phyloP scores from a whole-genome alignment of 2,888 invertebrate species.

The Ectemnius continuus region DNA sequence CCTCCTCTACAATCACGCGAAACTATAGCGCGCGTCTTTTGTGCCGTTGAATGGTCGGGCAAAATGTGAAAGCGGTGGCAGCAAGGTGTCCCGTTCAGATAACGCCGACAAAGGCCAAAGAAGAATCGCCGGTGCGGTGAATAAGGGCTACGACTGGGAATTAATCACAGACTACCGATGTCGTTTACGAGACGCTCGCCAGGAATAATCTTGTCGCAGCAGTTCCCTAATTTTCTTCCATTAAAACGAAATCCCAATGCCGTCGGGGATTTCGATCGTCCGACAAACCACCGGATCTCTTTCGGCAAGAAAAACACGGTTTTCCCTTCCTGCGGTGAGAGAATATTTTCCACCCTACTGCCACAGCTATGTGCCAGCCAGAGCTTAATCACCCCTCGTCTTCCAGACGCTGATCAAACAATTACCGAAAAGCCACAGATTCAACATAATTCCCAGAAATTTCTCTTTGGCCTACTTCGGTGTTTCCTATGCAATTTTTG shows the following conservation, averaged over 20 bases:
- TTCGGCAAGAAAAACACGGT: too few relatives aligned
- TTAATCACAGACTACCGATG: background rate
- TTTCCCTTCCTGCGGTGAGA: background rate
- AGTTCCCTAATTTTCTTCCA: too few relatives aligned
- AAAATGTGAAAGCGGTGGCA: background rate
- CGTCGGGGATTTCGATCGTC: background rate
- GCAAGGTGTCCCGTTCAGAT: slow-evolving; percentile 1
- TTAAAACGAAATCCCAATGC: background rate
- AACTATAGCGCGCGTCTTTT: too few relatives aligned
- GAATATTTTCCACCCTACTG: background rate
- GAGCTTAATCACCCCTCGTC: background rate
- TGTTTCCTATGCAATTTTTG: too few relatives aligned
- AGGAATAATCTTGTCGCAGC: too few relatives aligned
- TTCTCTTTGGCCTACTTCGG: background rate
- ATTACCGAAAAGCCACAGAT: background rate
- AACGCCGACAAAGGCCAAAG: background rate
- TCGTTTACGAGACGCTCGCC: background rate
- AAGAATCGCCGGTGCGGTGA: background rate
- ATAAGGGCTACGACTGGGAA: too few relatives aligned
- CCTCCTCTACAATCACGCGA: too few relatives aligned
- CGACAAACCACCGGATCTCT: too few relatives aligned
- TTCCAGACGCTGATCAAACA: background rate
- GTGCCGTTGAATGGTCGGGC: too few relatives aligned
- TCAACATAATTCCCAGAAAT: slow-evolving; percentile 1
- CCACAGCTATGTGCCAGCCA: too few relatives aligned